Percentiles rank a stretch among this genome's conserved stretches.
phyloP scores from a whole-genome alignment of 2,797 vertebrate species.

The Myotis vivesi region DNA sequence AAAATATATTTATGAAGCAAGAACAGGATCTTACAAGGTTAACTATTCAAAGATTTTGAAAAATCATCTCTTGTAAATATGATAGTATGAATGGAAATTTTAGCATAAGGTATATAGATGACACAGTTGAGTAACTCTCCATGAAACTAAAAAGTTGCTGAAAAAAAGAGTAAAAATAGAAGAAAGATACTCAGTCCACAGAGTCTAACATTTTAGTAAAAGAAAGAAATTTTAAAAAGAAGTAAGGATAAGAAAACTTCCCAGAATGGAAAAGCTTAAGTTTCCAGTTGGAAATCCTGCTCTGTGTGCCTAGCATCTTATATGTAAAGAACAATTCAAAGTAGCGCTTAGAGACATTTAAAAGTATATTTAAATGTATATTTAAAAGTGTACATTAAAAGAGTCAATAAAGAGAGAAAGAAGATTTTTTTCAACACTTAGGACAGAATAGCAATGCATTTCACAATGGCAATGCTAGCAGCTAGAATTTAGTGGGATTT shows the following conservation, averaged over 20 bases:
- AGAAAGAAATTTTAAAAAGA: background rate
- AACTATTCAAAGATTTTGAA: background rate
- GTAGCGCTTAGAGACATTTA: background rate
- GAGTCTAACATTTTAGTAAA: background rate
- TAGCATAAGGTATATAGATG: background rate
- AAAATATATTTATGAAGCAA: background rate
- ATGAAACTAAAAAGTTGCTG: background rate
- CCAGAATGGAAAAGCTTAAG: background rate
- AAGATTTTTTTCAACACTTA: background rate
- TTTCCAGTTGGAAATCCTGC: background rate
- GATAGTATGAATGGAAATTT: background rate
- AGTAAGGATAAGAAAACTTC: background rate
- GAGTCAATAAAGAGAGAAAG: background rate
- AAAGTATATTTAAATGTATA: background rate
- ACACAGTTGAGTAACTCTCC: background rate
- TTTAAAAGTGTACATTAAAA: background rate
- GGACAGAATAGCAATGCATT: background rate
- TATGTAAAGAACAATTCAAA: background rate
- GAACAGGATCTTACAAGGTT: background rate
- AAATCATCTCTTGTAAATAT: background rate
- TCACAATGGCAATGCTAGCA: background rate
- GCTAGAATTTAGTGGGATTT: background rate
- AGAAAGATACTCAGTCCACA: background rate
- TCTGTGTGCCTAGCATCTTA: background rate
- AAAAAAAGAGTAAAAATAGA: background rate